These are phyloP conservation scores for Callocephalon fimbriatum DNA, from an alignment of 2,113 vertebrate species.

Conservation along the genomic window DNA sequence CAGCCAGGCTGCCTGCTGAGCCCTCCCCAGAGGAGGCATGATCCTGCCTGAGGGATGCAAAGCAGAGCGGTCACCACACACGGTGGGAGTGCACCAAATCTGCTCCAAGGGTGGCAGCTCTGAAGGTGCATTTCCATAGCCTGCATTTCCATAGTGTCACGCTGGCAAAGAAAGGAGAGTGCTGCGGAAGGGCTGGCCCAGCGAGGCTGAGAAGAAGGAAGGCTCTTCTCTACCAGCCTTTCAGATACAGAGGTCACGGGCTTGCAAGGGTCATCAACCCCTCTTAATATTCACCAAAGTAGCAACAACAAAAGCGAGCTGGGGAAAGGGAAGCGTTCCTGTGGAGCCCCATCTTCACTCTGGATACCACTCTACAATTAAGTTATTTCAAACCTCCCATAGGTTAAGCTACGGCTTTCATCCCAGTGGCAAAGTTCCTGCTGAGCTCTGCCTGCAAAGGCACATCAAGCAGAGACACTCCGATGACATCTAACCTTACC, in stretches of 20 bases:
- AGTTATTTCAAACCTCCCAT: conserved; percentile 50
- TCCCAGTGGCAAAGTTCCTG: conserved; percentile 27
- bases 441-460: conserved; percentile 61
- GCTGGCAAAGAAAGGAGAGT: conserved; percentile 19
- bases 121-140: conserved; percentile 42
- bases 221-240: conserved; percentile 52
- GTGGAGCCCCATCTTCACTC: conserved; percentile 66
- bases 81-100: background rate
- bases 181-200: background rate
- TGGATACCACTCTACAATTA: conserved; percentile 63
- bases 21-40: background rate
- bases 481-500: conserved; percentile 62
- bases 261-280: conserved; percentile 68
- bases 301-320: conserved; percentile 62
- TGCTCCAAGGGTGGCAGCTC: conserved; percentile 45
- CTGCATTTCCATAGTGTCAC: conserved; percentile 20
- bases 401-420: conserved; percentile 63
- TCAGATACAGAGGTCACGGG: conserved; percentile 53
- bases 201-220: conserved; percentile 17
- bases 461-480: conserved; percentile 48
- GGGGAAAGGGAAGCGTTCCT: conserved; percentile 70
- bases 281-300: conserved; percentile 66
- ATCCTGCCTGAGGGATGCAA: background rate
- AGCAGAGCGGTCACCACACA: background rate
- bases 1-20: background rate